Conservation (phyloP, 2,888 invertebrate species). For the Biston betularia region DNA sequence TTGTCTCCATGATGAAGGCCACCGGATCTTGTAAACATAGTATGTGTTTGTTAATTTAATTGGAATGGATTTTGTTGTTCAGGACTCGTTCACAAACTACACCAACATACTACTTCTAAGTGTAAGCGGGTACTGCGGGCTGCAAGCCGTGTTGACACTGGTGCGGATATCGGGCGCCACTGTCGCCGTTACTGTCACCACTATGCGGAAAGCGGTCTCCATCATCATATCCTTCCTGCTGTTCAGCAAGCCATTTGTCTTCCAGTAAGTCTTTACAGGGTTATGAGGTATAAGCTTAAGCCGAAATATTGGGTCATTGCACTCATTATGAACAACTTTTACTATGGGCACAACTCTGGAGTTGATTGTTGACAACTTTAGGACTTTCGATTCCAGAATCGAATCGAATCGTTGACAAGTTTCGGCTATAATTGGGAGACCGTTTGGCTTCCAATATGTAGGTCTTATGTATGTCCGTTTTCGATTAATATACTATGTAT, state of each 20-base stretch:
- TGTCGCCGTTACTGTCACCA: slow-evolving; percentile 96
- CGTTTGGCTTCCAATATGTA: too few relatives aligned
- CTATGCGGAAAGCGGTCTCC: slow-evolving; percentile 95
- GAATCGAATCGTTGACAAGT: too few relatives aligned
- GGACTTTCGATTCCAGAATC: too few relatives aligned
- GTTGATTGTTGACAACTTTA: too few relatives aligned
- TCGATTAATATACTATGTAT: too few relatives aligned
- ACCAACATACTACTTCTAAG: slow-evolving; percentile 95
- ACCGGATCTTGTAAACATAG: not conserved
- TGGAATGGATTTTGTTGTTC: slow-evolving; percentile 35
- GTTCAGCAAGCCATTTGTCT: slow-evolving; percentile 97
- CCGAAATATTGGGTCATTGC: too few relatives aligned
- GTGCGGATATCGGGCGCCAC: slow-evolving; percentile 96
- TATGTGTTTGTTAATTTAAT: not conserved
- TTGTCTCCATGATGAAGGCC: not conserved
- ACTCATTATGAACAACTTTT: too few relatives aligned
- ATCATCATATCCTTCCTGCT: slow-evolving; percentile 97
- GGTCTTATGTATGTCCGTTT: too few relatives aligned
- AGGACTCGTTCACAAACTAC: slow-evolving; percentile 92
- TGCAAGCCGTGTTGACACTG: slow-evolving; percentile 96
- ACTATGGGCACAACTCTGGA: too few relatives aligned
- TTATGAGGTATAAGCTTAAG: not conserved
- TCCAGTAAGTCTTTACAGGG: slow-evolving; percentile 90
- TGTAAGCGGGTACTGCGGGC: slow-evolving; percentile 95
- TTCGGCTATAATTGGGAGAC: too few relatives aligned